phyloP scores from a whole-genome alignment of 2,113 vertebrate species.

The Bungarus multicinctus region DNA sequence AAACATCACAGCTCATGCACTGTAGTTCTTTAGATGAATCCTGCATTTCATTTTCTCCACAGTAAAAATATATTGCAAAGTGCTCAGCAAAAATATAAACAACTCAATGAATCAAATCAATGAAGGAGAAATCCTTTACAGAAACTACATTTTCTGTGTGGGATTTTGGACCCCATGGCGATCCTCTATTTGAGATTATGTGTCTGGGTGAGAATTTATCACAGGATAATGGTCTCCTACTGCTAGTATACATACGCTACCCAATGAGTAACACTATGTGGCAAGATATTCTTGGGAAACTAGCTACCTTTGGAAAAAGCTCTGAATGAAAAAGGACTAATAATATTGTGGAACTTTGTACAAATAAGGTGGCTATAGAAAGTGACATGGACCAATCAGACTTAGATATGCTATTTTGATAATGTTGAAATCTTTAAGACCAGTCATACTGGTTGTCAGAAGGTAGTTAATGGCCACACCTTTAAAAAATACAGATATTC shows the following conservation, averaged over 20 bases:
- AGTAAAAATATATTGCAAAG: constrained; percentile 10
- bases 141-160: constrained; percentile 10
- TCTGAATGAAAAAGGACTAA: background rate
- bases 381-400: background rate
- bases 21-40: background rate
- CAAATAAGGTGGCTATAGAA: background rate
- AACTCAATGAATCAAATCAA: constrained; percentile 44
- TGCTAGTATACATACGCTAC: background rate
- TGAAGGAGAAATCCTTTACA: constrained; percentile 23
- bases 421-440: background rate
- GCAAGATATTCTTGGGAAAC: constrained; percentile 10
- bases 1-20: background rate
- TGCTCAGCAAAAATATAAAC: constrained; percentile 38
- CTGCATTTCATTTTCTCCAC: constrained; percentile 25
- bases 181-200: constrained; percentile 28
- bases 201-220: constrained; percentile 35
- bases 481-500: background rate
- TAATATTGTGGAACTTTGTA: background rate
- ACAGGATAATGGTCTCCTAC: constrained; percentile 16
- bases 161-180: background rate
- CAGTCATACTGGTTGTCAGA: background rate
- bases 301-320: background rate
- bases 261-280: background rate
- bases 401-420: background rate
- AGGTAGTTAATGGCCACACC: background rate